Evolutionary conservation across 2,113 vertebrate genomes (phyloP), one percentile per base, ranked within the genome.

Genomic region (Eurypyga helias): DNA sequence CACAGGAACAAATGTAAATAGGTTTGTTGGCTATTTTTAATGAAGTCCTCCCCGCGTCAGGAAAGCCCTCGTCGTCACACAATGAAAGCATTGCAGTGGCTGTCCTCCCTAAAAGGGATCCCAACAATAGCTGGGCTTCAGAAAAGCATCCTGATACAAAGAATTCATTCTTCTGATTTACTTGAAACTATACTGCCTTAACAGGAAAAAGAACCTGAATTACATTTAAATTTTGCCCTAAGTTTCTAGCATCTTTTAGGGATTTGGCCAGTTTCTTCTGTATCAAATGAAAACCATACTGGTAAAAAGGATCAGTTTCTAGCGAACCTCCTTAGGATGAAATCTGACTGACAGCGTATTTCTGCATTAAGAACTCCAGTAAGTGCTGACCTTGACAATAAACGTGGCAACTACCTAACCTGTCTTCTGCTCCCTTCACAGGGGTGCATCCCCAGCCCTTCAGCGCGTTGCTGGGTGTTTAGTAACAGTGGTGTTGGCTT

Each of bases 131-230:
- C 89, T 88, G 95, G 41, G 94, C 98, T 98, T 98, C 97, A 98
- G 96, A 97, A 97, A 98, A 98, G 98, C 96, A 97, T 96, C 86
- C 62, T 69, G 41, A 92, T 96, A 99, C 98, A 99, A 98, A 99
- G 98, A 98, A 95, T 97, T 96, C 96, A 97, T 99, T 99, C 98
- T 99, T 97, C 98, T 94, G 97, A 98, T 98, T 98, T 98, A 98
- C 98, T 98, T 98, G 98, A 98, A 98, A 98, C 98, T 97, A 96
- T 96, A 97, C 96, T 90, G 96, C 87, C 95, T 96, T 83, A 46
- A 97, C 98, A 97, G 62, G 95, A 90, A 96, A 90, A 94, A 75
- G 67, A 80, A 94, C 70, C 45, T 52, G 73, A 94, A 88, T 51
- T 80, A 94, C 73, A 96, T 94, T 83, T 89, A 92, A 87, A 96